Evolutionary conservation across 2,113 vertebrate species (phyloP), one percentile per base, ranked within the genome.

Genomic region (Panthera uncia): DNA sequence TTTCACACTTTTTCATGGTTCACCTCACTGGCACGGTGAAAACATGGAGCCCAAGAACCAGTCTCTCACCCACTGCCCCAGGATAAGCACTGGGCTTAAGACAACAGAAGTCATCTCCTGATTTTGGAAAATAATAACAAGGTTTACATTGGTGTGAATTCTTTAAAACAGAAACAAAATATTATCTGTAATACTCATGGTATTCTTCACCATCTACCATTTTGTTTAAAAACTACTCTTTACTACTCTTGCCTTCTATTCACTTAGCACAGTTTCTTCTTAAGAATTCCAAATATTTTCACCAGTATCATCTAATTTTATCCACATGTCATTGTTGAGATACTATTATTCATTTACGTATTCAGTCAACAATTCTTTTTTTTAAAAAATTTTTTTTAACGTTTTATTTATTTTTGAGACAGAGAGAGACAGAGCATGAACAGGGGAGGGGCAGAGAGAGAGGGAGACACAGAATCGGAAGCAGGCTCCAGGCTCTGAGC

Each of bases 161-260:
- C 80, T 94, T 93, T 86, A 50, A 95, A 85, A 50, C 11, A 81
- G 76, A 91, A 89, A 4, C 23, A 84, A 97, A 86, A 69, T 55
- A 7, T 69, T 48, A 55, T 89, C 66, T 84, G 33, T 61, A 68
- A 38, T 27, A 66, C n/a, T 69, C 12, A 33, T 65, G 7, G 10
- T 89, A 27, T 41, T 91, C 33, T 84, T 92, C 79, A n/a, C 16
- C 23, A 1, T 81, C 29, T 38, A 66, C 68, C 57, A 86, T 45
- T 89, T 73, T 79, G 18, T 81, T 79, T 38, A 73, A 61, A 82
- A 96, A 82, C 15, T 82, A 57, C 15, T 55, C 19, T 91, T 95
- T n/a, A 66, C 36, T 68, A 41, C 1, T 94, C 80, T 66, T 79
- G 41, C 27, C 94, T 97, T 96, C 14, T 29, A 29, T 80, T 69